Conservation (phyloP, 64 coral and sea anemone species). For the Anthopleura sola region DNA sequence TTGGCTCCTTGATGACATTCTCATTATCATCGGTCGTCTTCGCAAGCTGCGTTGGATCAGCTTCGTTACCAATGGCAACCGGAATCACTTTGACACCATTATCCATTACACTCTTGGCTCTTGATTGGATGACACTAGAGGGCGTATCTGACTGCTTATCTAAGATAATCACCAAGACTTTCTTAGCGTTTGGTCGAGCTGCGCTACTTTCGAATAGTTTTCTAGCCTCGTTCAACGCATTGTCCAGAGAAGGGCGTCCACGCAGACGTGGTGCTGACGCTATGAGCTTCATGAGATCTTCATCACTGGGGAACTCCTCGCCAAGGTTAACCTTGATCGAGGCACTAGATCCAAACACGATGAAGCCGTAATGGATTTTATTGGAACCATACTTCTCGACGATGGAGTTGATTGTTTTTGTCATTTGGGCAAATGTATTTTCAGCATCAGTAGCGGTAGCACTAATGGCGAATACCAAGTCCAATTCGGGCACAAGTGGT, state of each 20-base stretch:
- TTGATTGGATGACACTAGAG: neutral
- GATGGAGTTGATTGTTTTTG: conserved; percentile 44
- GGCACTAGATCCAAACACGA: conserved; percentile 73
- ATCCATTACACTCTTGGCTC: neutral
- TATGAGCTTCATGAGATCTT: neutral
- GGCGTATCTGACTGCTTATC: conserved; percentile 11
- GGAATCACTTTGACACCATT: conserved; percentile 10
- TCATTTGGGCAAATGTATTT: conserved; percentile 14
- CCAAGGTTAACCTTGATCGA: conserved; percentile 53
- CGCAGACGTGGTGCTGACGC: neutral
- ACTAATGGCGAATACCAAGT: conserved; percentile 41
- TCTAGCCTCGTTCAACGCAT: neutral
- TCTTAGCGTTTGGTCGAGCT: neutral
- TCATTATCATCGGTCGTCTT: conserved; percentile 2
- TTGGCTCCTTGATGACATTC: neutral
- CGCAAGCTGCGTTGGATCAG: neutral
- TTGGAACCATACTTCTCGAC: conserved; percentile 52
- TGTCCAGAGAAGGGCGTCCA: conserved; percentile 2
- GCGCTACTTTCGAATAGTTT: neutral
- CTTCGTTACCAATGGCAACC: conserved; percentile 30
- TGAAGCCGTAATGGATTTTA: conserved; percentile 68
- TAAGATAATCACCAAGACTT: conserved; percentile 27
- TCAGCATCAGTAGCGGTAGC: conserved; percentile 21
- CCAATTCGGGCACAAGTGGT: conserved; percentile 26
- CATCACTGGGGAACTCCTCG: conserved; percentile 13